Percentiles rank a stretch among this genome's conserved stretches.
Evolutionary conservation across 23 tunicate genomes (phyloP).

Genomic region (Trididemnum clinides): DNA sequence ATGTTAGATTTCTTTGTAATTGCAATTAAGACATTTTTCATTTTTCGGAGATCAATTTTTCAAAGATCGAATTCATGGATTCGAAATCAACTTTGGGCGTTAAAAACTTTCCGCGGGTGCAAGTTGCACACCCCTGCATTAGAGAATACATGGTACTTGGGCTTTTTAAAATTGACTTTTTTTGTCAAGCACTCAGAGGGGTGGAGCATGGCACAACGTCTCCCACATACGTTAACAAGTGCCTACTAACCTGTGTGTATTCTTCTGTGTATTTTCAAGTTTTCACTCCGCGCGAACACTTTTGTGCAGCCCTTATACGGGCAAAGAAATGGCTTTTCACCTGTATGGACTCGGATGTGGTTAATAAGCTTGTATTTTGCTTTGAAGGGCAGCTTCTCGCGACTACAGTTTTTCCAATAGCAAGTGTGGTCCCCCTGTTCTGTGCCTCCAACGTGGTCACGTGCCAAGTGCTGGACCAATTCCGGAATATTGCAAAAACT

Average conservation of each 20-base stretch:
- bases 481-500: constrained; percentile 66
- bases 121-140: too few relatives aligned
- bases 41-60: too few relatives aligned
- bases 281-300: constrained; percentile 93
- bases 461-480: constrained; percentile 69
- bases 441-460: constrained; percentile 82
- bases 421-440: constrained; percentile 88
- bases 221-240: too few relatives aligned
- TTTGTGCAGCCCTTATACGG: constrained; percentile 80
- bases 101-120: too few relatives aligned
- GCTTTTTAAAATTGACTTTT: too few relatives aligned
- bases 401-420: constrained; percentile 81
- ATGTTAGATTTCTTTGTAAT: too few relatives aligned
- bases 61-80: too few relatives aligned
- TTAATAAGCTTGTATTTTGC: constrained; percentile 97
- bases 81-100: too few relatives aligned
- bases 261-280: constrained; percentile 93
- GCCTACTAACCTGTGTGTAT: constrained; percentile 96
- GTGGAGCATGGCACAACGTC: too few relatives aligned
- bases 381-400: constrained; percentile 77
- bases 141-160: too few relatives aligned
- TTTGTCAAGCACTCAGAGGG: too few relatives aligned
- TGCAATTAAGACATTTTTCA: too few relatives aligned
- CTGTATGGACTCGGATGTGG: constrained; percentile 96
- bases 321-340: constrained; percentile 94